Evolutionary conservation across 35 echinoderm and acorn worm genomes (phyloP).

Genomic region (Lytechinus variegatus): DNA sequence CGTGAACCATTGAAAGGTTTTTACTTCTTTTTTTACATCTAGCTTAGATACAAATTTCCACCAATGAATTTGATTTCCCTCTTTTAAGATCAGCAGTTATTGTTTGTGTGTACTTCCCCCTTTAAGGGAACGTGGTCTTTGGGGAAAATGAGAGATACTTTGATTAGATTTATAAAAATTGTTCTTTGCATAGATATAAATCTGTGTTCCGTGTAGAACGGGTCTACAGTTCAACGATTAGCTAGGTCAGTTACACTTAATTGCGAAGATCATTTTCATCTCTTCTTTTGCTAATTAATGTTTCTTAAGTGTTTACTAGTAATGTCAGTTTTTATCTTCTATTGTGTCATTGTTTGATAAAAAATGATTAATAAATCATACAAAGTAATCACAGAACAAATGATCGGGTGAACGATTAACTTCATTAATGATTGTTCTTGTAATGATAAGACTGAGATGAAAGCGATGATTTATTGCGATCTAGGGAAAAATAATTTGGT

Average conservation of each 20-base stretch:
- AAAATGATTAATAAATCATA: not conserved
- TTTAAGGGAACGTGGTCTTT: too few relatives aligned
- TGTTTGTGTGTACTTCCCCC: too few relatives aligned
- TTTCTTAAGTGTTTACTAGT: not conserved
- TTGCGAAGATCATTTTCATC: not conserved
- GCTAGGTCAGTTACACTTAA: not conserved
- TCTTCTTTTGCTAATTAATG: not conserved
- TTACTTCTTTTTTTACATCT: too few relatives aligned
- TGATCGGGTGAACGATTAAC: not conserved
- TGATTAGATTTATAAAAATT: too few relatives aligned
- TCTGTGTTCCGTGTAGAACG: too few relatives aligned
- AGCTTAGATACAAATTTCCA: too few relatives aligned
- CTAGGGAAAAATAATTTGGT: too few relatives aligned
- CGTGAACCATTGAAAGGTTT: too few relatives aligned
- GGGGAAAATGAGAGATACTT: too few relatives aligned
- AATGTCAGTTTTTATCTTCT: not conserved
- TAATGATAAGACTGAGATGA: not conserved
- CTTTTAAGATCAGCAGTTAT: too few relatives aligned
- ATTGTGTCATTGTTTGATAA: not conserved
- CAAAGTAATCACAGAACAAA: not conserved
- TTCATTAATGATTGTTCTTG: slow-evolving; percentile 26
- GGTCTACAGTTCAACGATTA: not conserved
- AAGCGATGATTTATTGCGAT: not conserved
- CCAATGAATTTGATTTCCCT: too few relatives aligned
- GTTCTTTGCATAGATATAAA: too few relatives aligned